phyloP scores from a whole-genome alignment of 2,888 invertebrate species.

The Adineta ricciae region DNA sequence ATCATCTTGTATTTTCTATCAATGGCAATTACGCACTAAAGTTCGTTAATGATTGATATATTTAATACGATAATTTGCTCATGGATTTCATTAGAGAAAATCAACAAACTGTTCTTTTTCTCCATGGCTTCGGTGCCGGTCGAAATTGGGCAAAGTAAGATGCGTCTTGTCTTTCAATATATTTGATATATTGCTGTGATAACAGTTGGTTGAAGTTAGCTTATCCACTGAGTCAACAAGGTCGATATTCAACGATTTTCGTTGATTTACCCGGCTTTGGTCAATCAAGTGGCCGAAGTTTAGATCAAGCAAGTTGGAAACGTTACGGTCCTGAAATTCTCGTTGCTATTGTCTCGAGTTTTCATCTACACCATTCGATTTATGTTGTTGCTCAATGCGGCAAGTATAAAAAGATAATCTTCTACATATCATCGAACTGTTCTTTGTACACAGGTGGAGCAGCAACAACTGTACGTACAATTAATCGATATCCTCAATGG shows the following conservation, averaged over 20 bases:
- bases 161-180: no score
- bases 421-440: background rate
- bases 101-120: background rate
- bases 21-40: background rate
- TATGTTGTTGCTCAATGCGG: conserved; percentile 2
- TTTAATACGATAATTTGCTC: background rate
- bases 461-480: background rate
- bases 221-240: background rate
- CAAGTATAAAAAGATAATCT: no score
- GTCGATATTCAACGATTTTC: background rate
- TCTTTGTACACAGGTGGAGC: background rate
- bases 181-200: background rate
- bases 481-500: background rate
- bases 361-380: background rate
- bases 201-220: background rate
- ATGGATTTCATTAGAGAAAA: background rate
- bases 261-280: conserved; percentile 10
- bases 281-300: background rate
- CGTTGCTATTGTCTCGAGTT: background rate
- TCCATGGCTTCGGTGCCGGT: background rate
- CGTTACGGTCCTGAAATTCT: background rate
- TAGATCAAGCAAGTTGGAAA: conserved; percentile 8
- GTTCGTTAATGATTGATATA: background rate
- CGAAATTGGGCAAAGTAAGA: background rate
- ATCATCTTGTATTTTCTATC: background rate